These are phyloP conservation scores for Phortica magna DNA, from an alignment of 2,888 invertebrate species.

Conservation along the genomic window DNA sequence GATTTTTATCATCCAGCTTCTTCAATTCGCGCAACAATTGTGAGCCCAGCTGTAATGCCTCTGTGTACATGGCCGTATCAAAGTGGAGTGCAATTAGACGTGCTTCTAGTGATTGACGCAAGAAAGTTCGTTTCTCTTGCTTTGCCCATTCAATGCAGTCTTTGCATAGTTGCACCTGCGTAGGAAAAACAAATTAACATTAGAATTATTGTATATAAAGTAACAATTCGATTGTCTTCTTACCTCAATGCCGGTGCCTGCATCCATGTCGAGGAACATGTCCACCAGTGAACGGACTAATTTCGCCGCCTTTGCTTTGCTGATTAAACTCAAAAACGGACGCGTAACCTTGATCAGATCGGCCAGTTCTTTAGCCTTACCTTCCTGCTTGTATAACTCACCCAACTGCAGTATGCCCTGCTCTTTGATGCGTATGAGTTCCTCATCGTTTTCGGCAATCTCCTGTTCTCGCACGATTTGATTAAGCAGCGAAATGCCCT, in stretches of 20 bases:
- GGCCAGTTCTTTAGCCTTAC: conserved; percentile 94
- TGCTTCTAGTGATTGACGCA: conserved; percentile 97
- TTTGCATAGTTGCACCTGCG: conserved; percentile 88
- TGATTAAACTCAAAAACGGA: conserved; percentile 95
- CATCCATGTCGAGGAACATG: conserved; percentile 97
- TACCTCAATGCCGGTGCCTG: conserved; percentile 94
- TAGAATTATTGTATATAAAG: background rate
- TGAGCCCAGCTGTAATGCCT: conserved; percentile 90
- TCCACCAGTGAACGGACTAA: conserved; percentile 97
- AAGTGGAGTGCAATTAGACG: conserved; percentile 96
- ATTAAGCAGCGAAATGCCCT: conserved; percentile 86
- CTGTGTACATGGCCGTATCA: conserved; percentile 93
- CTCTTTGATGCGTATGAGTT: conserved; percentile 93
- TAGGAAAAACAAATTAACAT: background rate
- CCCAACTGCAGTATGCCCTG: conserved; percentile 96
- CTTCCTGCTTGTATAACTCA: conserved; percentile 93
- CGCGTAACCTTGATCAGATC: conserved; percentile 96
- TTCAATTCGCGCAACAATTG: conserved; percentile 96
- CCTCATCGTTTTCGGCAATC: conserved; percentile 90
- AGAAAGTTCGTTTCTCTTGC: conserved; percentile 96
- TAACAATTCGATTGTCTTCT: conserved; percentile 15
- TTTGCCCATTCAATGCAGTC: conserved; percentile 99
- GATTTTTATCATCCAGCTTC: conserved; percentile 99
- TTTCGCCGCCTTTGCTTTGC: conserved; percentile 99
- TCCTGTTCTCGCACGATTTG: conserved; percentile 89